Evolutionary conservation across 2,888 invertebrate genomes (phyloP), one percentile per base, ranked within the genome.

Genomic region (Oligia fasciuncula): DNA sequence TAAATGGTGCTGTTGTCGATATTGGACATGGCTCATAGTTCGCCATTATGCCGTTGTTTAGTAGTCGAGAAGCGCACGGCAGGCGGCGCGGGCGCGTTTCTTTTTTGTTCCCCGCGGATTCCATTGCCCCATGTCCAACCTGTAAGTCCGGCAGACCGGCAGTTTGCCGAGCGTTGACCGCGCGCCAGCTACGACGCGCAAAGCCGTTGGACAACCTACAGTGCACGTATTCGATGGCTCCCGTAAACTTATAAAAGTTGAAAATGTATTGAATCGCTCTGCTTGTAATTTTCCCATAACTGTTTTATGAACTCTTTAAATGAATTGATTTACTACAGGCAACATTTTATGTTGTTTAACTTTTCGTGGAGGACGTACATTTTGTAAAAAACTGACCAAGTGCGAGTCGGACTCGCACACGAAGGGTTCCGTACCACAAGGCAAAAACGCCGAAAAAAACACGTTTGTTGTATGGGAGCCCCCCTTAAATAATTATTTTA

Each of bases 81-180:
- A 88, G 92, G 93, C 92, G 93, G 91, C 92, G 91, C 92, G 89
- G 93, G 92, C 93, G 92, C 93, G 92, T 95, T 94, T 93, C 92
- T 95, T 96, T 96, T 96, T 96, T 96, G 94, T 95, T 93, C 94
- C 93, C 95, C 94, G 94, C 94, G 94, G 96, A 96, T 96, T 96
- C 96, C 96, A 95, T 93, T 94, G 96, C 95, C 94, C 94, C 96
- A 95, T 95, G 96, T 95, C 93, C 95, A 96, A 96, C 96, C 96
- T 95, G 96, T 96, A 96, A 95, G 96, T 94, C 96, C 95, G 96
- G 96, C 96, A 95, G 95, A 93, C 96, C 95, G 96, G 96, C 96
- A 96, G 96, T 96, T 96, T 95, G 94, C 93, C 96, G 96, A 91
- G 93, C 96, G 93, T 96, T 96, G 96, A 96, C 96, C 96, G 96